These are phyloP conservation scores for Apodemus sylvaticus DNA, from an alignment of 2,113 vertebrate genomes.

Conservation along the genomic window DNA sequence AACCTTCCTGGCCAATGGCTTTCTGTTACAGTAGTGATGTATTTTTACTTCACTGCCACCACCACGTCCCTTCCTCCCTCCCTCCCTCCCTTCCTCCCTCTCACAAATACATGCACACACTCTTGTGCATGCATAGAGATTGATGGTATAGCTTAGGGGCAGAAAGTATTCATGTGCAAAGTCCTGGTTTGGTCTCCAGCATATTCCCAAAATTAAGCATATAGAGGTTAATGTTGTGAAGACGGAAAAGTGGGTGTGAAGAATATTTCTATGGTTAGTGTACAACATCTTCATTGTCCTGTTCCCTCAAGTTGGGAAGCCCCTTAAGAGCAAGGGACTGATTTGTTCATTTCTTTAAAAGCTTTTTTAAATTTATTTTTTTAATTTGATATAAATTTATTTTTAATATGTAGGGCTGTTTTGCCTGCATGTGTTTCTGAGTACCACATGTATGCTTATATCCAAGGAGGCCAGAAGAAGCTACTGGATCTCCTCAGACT, in stretches of 20 bases:
- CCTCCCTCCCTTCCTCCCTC: fast-evolving
- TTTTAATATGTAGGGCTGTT: background rate
- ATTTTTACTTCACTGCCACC: background rate
- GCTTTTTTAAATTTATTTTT: background rate
- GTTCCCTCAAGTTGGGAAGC: background rate
- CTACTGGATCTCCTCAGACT: too few relatives aligned
- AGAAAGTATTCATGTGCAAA: background rate
- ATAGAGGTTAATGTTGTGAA: background rate
- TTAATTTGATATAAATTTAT: too few relatives aligned
- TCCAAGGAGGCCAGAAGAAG: background rate
- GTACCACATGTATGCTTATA: background rate
- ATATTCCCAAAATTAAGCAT: background rate
- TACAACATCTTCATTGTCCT: background rate
- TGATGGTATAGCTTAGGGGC: background rate
- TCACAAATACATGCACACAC: background rate
- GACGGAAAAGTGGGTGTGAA: background rate
- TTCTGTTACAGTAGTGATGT: background rate
- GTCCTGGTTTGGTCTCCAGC: background rate
- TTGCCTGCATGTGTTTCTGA: background rate
- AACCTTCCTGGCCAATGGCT: background rate
- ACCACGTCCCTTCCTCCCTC: background rate
- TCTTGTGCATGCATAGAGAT: too few relatives aligned
- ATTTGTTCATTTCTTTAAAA: background rate
- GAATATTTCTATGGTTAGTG: background rate
- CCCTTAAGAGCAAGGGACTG: background rate